phyloP scores from a whole-genome alignment of 2,797 vertebrate genomes.

The Aldrovandia affinis region DNA sequence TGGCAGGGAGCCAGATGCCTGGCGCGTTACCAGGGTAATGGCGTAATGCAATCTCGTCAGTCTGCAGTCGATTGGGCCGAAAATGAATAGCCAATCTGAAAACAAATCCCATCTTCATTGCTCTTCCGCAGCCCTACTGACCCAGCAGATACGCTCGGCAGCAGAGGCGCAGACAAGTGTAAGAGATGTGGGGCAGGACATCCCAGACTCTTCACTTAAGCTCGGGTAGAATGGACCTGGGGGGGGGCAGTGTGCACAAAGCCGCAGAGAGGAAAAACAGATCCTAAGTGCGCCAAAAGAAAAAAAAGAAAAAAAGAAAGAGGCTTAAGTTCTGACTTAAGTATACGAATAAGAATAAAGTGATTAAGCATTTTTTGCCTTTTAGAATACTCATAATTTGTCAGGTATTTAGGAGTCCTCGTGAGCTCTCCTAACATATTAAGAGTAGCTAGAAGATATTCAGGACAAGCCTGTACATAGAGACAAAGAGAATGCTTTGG shows the following conservation, averaged over 20 bases:
- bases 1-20: not conserved
- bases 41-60: not conserved
- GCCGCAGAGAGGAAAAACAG: too few species aligned
- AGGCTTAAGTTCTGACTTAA: too few species aligned
- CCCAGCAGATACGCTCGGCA: not conserved
- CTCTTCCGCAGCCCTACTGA: not conserved
- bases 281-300: too few species aligned
- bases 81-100: not conserved
- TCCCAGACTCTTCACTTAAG: not conserved
- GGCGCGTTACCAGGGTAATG: not conserved
- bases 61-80: not conserved
- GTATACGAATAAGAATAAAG: too few species aligned
- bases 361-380: not conserved
- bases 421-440: not conserved
- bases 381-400: not conserved
- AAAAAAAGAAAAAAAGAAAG: too few species aligned
- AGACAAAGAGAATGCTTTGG: not conserved
- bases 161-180: not conserved
- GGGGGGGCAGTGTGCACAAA: not conserved
- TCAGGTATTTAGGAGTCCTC: not conserved
- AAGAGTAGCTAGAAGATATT: not conserved
- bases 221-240: not conserved
- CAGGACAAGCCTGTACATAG: not conserved
- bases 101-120: conserved; percentile 8
- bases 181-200: not conserved